Conservation (phyloP, 2,797 vertebrate species). For the Pangasius sanitwongsei region DNA sequence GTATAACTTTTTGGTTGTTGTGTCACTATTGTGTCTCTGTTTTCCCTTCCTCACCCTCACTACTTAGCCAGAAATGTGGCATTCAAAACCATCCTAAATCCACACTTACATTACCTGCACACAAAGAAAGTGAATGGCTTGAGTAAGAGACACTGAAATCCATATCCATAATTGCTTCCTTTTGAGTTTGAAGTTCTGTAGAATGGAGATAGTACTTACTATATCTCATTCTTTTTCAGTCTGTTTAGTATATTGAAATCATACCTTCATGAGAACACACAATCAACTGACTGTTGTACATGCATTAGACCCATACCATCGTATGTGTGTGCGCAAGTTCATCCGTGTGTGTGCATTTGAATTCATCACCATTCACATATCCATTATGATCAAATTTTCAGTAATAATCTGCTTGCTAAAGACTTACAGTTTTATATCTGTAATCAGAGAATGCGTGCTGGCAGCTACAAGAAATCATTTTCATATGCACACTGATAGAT, state of each 20-base stretch:
- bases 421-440: constrained; percentile 23
- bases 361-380: constrained; percentile 24
- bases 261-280: not conserved
- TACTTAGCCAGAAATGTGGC: not conserved
- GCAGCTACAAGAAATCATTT: constrained; percentile 17
- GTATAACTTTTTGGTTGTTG: not conserved
- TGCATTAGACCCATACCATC: not conserved
- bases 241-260: not conserved
- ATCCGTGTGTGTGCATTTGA: not conserved
- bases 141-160: not conserved
- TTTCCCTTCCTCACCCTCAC: not conserved
- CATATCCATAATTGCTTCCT: not conserved
- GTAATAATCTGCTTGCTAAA: constrained; percentile 26
- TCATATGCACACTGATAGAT: constrained; percentile 15
- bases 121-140: not conserved
- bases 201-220: not conserved
- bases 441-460: not conserved
- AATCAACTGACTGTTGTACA: not conserved
- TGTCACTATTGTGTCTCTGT: not conserved
- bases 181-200: not conserved
- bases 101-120: not conserved
- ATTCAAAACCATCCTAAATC: not conserved
- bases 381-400: not conserved
- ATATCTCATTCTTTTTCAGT: not conserved
- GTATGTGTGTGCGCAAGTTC: not conserved